These are phyloP conservation scores for Drosophila infuscata DNA, from an alignment of 2,888 invertebrate species.

Conservation along the genomic window DNA sequence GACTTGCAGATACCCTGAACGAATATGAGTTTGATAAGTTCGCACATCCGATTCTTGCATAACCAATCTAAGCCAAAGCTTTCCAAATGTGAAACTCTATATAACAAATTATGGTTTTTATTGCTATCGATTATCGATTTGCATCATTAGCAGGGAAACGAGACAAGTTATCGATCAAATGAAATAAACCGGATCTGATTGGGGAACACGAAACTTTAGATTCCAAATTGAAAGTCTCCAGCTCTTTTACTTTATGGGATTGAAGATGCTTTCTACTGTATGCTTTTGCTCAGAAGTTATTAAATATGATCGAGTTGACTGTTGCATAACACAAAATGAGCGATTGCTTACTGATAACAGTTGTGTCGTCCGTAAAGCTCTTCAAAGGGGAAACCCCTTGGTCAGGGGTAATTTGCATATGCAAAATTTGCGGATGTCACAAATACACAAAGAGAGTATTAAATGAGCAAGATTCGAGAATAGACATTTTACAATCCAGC, in stretches of 20 bases:
- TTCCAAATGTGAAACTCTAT: neutral
- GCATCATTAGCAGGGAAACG: neutral
- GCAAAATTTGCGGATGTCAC: neutral
- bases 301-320: constrained; percentile 6
- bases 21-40: neutral
- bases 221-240: neutral
- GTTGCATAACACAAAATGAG: constrained; percentile 18
- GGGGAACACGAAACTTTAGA: neutral
- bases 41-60: neutral
- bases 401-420: constrained; percentile 2
- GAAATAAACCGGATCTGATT: neutral
- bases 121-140: neutral
- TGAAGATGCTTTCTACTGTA: neutral
- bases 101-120: neutral
- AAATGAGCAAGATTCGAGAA: neutral
- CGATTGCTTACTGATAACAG: constrained; percentile 5
- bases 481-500: neutral
- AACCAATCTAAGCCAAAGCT: neutral
- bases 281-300: neutral
- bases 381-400: constrained; percentile 13
- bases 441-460: neutral
- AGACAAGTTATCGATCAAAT: neutral
- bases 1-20: neutral
- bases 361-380: constrained; percentile 15
- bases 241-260: neutral